Evolutionary conservation across 1,140 invertebrate genomes (phyloP).

Genomic region (Metopolophium dirhodum): DNA sequence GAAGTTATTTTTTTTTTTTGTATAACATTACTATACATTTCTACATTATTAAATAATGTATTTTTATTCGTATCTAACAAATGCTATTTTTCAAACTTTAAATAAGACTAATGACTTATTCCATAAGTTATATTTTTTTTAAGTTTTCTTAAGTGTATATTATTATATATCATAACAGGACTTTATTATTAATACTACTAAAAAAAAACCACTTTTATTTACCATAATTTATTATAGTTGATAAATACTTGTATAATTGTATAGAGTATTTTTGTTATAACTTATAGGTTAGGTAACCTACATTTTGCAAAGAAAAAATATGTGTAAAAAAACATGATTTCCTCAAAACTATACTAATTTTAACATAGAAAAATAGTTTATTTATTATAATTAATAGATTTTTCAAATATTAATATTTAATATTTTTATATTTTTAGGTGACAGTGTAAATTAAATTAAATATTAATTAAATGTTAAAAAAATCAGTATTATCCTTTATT

Average conservation of each 20-base stretch:
- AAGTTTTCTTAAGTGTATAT: neutral
- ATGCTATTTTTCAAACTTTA: neutral
- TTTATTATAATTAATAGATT: too few relatives aligned
- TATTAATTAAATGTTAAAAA: neutral
- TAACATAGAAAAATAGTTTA: too few relatives aligned
- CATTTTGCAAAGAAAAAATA: too few relatives aligned
- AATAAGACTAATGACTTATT: neutral
- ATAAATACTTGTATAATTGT: neutral
- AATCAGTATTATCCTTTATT: neutral
- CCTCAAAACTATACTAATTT: too few relatives aligned
- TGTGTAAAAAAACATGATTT: too few relatives aligned
- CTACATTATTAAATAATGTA: neutral
- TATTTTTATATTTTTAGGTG: neutral
- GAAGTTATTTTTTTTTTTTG: too few relatives aligned
- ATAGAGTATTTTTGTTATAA: too few relatives aligned
- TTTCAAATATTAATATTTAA: too few relatives aligned
- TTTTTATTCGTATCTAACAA: neutral
- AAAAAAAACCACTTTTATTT: neutral
- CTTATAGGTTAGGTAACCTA: too few relatives aligned
- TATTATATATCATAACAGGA: neutral
- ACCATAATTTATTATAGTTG: neutral
- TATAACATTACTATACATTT: too few relatives aligned
- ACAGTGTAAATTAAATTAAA: neutral
- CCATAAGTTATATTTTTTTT: neutral
- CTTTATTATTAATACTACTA: too few relatives aligned